Evolutionary conservation across 2,797 vertebrate genomes (phyloP), one percentile per base, ranked within the genome.

Genomic region (Scolopax rusticola): DNA sequence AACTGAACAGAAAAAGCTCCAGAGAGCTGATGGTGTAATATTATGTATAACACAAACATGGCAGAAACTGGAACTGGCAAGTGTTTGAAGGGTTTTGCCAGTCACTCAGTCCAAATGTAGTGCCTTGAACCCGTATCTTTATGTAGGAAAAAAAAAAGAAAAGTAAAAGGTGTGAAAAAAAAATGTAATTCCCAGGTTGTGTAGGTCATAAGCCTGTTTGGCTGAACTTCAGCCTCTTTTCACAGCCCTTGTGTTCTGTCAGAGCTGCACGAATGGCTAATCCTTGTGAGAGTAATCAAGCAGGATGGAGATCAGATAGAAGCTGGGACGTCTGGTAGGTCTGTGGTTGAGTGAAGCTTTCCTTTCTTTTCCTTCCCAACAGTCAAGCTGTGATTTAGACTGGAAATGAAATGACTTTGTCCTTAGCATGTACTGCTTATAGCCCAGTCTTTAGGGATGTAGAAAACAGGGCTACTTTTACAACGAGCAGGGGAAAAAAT

Each of bases 401-500:
- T 92, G 75, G 70, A 93, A 93, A 83, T 83, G 50, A 90, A 95
- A 64, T 40, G 1, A n/a, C 83, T 92, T 92, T 90, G 71, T 90
- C 86, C 54, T 80, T 59, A 93, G 56, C 32, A 5, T 74, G 64
- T 61, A 51, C 40, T 89, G 43, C 86, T 90, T 59, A 56, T 38
- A 82, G 56, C 30, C 21, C 54, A 32, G 45, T 75, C 94, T 73
- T 74, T 50, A 93, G 91, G 70, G 90, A 95, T 64, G 76, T 47
- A 78, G 82, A 82, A 97, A 94, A 89, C 56, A 94, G 93, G 80
- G 83, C 56, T 12, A 79, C 85, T 89, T 87, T 90, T 83, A 57
- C 71, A 94, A 63, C 41, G 84, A 57, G 8, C 6, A 8, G 63
- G 63, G 74, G 57, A 69, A 95, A 75, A 95, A 94, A 93, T 82